Conservation (phyloP, 2,113 vertebrate genomes). For the Typhlomys cinereus region DNA sequence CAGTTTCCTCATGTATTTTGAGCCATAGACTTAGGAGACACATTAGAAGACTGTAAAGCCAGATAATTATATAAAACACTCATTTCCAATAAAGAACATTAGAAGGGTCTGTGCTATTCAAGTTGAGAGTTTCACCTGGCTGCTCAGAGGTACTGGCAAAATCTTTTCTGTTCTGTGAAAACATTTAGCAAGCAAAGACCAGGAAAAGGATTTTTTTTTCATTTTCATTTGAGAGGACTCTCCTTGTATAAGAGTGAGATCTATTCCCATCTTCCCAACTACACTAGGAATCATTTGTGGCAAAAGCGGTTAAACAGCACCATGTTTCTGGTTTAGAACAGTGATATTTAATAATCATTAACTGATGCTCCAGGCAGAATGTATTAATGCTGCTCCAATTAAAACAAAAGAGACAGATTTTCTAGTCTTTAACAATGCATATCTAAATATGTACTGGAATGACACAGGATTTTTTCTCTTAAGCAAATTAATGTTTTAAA, state of each 20-base stretch:
- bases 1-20: constrained; percentile 44
- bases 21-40: constrained; percentile 18
- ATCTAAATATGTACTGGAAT: background rate
- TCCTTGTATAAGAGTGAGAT: background rate
- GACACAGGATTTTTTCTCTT: background rate
- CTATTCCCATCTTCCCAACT: constrained; percentile 22
- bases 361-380: background rate
- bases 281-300: background rate
- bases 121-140: constrained; percentile 11
- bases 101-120: background rate
- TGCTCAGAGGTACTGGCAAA: constrained; percentile 8
- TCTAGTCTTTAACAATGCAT: background rate
- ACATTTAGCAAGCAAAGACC: constrained; percentile 23
- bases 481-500: constrained; percentile 18
- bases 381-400: background rate
- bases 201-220: background rate
- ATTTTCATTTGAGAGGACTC: constrained; percentile 25
- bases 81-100: constrained; percentile 50
- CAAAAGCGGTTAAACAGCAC: background rate
- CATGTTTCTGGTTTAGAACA: background rate
- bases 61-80: constrained; percentile 60
- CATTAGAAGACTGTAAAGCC: constrained; percentile 25
- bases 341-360: background rate
- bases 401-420: background rate
- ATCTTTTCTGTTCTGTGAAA: constrained; percentile 1